Base-by-base conservation (phyloP, 2,797 vertebrate genomes). In the Scomberomorus guttatus region DNA sequence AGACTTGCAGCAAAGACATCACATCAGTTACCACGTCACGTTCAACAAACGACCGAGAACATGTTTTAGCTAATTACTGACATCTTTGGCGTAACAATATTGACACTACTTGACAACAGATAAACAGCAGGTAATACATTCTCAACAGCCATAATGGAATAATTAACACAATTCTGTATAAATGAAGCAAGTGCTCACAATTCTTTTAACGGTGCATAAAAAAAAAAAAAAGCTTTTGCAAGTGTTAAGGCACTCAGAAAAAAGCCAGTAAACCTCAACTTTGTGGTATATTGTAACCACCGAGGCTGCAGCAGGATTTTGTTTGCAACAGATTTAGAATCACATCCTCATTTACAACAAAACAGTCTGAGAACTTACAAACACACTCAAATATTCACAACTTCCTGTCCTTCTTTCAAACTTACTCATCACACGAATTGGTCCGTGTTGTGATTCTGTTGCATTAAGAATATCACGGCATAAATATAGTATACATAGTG, bases 231-330 rank as follows among this genome's bases (percentile, higher is more conserved):
- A 6, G 6, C 6, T 6, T 74, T 75, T 76, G 85, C 79, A 71
- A 24, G 56, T 81, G 71, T 80, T 91, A 93, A 94, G 93, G 93
- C 93, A 93, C 93, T 92, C 70, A 50, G 67, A 51, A 62, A 74
- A 64, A 69, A 77, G 64, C 54, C 74, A 13, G 50, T 37, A 66
- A 78, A 69, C 59, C 56, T 69, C 20, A 48, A 34, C 57, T 44
- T 4, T 69, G 48, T 61, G 69, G 4, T 50, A 56, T 34, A 55
- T 4, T 25, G 13, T 54, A 71, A 24, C 24, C 52, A 59, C 62
- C 62, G 50, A 72, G 70, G 76, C 56, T 56, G 25, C 81, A 73
- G 72, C 63, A 37, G 25, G 29, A 57, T 3, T 56, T 44, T 20
- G 22, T 79, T 64, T 50, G 51, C 57, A 60, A 69, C 58, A 20